Base-by-base conservation (phyloP, 2,113 vertebrate species). In the Hippocampus barbouri region DNA sequence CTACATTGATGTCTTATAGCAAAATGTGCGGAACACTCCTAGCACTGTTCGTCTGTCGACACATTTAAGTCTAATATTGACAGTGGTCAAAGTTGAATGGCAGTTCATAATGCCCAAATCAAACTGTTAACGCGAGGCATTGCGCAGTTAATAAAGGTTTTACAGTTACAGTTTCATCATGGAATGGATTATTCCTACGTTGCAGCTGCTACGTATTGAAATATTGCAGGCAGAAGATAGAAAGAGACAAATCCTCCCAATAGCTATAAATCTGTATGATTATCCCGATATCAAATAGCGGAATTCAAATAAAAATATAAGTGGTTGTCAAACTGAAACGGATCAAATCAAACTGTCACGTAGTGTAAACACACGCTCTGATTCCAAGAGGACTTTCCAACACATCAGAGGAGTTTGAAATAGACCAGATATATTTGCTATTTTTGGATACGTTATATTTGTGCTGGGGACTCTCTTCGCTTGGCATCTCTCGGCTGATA, bases 401-500 rank as follows among this genome's bases (percentile, higher is more conserved):
- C 71, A 76, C 71, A 74, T 92, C 90, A 91, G 92, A 93, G 91
- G 92, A 93, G 92, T 93, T 93, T 89, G 89, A 94, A 93, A 91
- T 92, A 73, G 69, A 92, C 94, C 92, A 94, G 91, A 92, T 90
- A 92, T 90, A 94, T 95, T 94, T 96, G 93, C 93, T 92, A 89
- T 94, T 93, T 95, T 94, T 95, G 93, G 93, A 94, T 27, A 34
- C 74, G 79, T 94, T 94, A 91, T 95, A 94, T 96, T 97, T 97
- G 94, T 94, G 91, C 94, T 94, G 8, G 64, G 93, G 91, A 90
- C 91, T 96, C 94, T 96, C 59, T 97, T 96, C 91, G 92, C 91
- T 97, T 97, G 95, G 94, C 94, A 92, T 94, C 93, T 91, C 91
- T 88, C 91, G 90, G 92, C 91, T 93, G 94, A 95, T 96, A 96